Percentiles rank a stretch among this genome's conserved stretches.
Evolutionary conservation across 2,888 invertebrate species (phyloP).

Genomic region (Polydrusus cervinus): DNA sequence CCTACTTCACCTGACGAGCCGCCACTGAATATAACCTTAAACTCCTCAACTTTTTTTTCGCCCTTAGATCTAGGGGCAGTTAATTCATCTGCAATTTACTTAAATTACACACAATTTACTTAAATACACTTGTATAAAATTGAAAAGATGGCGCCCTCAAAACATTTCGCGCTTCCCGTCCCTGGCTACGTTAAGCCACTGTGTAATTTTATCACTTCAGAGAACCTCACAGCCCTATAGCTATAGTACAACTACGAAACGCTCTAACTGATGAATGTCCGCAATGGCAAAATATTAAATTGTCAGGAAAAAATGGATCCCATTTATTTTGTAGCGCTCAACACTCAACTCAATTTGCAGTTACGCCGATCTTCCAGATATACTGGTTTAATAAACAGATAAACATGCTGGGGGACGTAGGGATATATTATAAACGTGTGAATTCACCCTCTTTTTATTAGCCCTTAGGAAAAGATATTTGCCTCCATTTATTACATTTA

Average conservation of each 20-base stretch:
- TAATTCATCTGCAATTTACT: slow-evolving; percentile 98
- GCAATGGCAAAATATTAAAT: slow-evolving; percentile 14
- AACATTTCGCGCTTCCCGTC: too few species aligned
- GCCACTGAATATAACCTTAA: too few species aligned
- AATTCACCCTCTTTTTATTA: slow-evolving; percentile 47
- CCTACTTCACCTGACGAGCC: too few species aligned
- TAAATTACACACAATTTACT: too few species aligned
- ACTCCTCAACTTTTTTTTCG: slow-evolving; percentile 91
- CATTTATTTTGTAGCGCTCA: slow-evolving; percentile 43
- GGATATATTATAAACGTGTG: slow-evolving; percentile 28
- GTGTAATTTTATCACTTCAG: too few species aligned
- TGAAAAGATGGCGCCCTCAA: too few species aligned
- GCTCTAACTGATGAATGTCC: too few species aligned
- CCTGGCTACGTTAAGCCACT: too few species aligned
- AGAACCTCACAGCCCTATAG: too few species aligned
- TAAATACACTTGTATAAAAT: too few species aligned
- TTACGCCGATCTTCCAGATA: slow-evolving; percentile 50
- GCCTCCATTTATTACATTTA: slow-evolving; percentile 50
- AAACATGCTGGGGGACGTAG: slow-evolving; percentile 45
- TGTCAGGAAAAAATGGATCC: slow-evolving; percentile 37
- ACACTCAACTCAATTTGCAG: slow-evolving; percentile 49
- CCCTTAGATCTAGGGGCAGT: slow-evolving; percentile 94
- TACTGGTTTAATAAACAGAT: slow-evolving; percentile 53
- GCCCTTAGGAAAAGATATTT: slow-evolving; percentile 46
- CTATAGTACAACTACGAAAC: too few species aligned